These are phyloP conservation scores for Zosterops pallidus DNA, from an alignment of 2,113 vertebrate species.

Conservation along the genomic window DNA sequence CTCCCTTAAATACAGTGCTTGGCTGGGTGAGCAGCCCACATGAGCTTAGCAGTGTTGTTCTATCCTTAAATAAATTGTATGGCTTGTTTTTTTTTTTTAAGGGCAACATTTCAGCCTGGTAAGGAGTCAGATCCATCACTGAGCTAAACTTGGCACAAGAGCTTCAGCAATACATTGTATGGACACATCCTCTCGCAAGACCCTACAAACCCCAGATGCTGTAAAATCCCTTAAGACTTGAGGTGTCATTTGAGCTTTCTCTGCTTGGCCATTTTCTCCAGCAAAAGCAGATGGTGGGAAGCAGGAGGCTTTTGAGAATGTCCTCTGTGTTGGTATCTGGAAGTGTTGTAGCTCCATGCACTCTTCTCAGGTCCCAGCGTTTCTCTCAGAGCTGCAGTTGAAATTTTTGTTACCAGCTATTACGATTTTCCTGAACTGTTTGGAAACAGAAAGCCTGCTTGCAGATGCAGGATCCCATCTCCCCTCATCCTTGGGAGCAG, in stretches of 20 bases:
- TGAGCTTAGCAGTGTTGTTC: neutral
- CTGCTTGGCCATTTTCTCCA: neutral
- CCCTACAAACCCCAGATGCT: neutral
- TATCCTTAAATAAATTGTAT: neutral
- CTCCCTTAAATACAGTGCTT: neutral
- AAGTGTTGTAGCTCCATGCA: neutral
- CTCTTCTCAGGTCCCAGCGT: rapidly evolving
- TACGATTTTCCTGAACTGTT: neutral
- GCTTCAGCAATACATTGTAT: rapidly evolving
- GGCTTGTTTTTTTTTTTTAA: neutral
- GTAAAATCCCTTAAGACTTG: neutral
- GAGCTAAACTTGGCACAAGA: neutral
- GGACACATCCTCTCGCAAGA: neutral
- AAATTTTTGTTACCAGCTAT: neutral
- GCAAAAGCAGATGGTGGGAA: neutral
- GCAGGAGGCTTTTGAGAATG: neutral
- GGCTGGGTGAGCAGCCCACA: neutral
- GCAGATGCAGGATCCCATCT: neutral
- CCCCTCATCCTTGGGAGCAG: neutral
- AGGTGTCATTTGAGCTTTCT: neutral
- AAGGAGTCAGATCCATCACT: neutral
- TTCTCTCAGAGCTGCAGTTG: neutral
- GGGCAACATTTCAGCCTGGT: neutral
- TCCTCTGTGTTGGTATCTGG: no score
- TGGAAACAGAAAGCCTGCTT: neutral